phyloP scores from a whole-genome alignment of 2,797 vertebrate genomes.

The Acanthiza pusilla region DNA sequence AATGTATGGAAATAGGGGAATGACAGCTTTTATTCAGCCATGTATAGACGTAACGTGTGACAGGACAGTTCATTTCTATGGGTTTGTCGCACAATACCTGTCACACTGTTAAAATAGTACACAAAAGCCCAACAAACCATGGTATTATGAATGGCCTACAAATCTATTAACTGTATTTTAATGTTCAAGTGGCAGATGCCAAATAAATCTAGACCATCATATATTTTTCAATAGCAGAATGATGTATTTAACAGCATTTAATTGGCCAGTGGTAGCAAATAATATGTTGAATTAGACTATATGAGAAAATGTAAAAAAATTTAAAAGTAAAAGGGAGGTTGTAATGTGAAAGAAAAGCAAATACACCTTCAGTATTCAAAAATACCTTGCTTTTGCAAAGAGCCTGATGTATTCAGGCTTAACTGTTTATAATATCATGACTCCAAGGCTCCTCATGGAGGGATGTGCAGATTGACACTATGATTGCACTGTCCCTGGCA shows the following conservation, averaged over 20 bases:
- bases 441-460: neutral
- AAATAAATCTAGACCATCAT: neutral
- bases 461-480: neutral
- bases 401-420: neutral
- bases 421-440: neutral
- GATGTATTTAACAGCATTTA: neutral
- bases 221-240: neutral
- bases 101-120: neutral
- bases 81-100: neutral
- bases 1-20: neutral
- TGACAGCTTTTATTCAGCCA: neutral
- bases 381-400: neutral
- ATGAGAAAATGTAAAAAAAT: neutral
- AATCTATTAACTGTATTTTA: neutral
- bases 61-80: neutral
- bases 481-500: rapidly evolving
- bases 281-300: neutral
- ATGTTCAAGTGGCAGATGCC: neutral
- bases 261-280: neutral
- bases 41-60: neutral
- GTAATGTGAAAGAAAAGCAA: neutral
- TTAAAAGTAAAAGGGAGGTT: neutral
- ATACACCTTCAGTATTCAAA: neutral
- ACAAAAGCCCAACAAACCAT: neutral
- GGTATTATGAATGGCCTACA: neutral